Base-by-base conservation (phyloP, 2,113 vertebrate species). In the Scolopax mira region DNA sequence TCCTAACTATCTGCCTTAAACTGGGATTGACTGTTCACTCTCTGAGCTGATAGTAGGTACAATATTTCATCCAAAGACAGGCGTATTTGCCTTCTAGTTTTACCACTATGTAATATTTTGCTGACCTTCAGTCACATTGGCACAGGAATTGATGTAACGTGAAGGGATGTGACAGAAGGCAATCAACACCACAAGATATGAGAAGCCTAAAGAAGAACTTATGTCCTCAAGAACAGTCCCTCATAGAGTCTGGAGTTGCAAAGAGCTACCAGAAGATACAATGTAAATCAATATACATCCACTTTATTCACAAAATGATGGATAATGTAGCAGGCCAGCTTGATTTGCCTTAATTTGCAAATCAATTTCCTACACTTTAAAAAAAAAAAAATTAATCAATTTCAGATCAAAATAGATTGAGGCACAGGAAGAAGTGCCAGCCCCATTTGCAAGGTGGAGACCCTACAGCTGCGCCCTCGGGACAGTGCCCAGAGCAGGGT, bases 301-400 rank as follows among this genome's bases (percentile, higher is more conserved):
- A 64, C 22, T 71, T 83, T 93, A 88, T 94, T 96, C 79, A 93
- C 46, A 60, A 60, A 88, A 84, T 96, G 88, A 97, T 96, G 79
- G 93, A 97, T 96, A 94, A 95, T 28, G 30, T 64, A 94, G 78
- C 78, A 95, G 77, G 42, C 25, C 73, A 85, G 46, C 89, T 93
- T 97, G 96, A 97, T 97, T 96, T 89, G 90, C 85, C 71, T 96
- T 97, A 96, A 98, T 97, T 97, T 97, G 92, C 91, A 97, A 96
- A 97, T 97, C 51, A 88, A 97, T 97, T 90, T 88, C 58, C 70
- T 92, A 96, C 81, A 72, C 33, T 46, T 94, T 88, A 64, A 81
- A 49, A 73, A 48, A 70, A 48, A 22, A 3, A 10, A 24, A 3
- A 82, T 85, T 82, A 74, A 96, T 94, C 93, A 86, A 95, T 97